Evolutionary conservation across 1,140 invertebrate species (phyloP), one percentile per base, ranked within the genome.

Genomic region (Ceratina calcarata): DNA sequence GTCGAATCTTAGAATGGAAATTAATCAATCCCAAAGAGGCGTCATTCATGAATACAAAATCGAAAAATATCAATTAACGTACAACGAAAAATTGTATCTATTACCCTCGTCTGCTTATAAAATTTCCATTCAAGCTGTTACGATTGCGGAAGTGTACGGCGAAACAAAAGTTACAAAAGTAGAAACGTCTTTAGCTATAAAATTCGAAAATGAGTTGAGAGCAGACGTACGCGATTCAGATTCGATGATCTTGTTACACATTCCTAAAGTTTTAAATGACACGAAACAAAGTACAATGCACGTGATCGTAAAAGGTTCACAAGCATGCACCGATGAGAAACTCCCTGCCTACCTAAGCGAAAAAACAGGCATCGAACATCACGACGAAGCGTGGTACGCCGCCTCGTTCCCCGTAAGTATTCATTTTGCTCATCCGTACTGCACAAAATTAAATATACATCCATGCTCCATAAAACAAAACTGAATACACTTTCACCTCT

Each of bases 191-290:
- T 67, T 27, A 6, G 65, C 61, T 0, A 60, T 84, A 6, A 55
- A 0, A 20, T 90, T 89, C 32, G 68, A 76, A 0, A 55, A 49
- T 0, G 8, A 73, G n/a, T 6, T 79, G 3, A 65, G 62, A 0
- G 8, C 66, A 2, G 16, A 67, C 2, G 13, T 70, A 0, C 12
- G 78, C 10, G 57, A 80, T 6, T 32, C 7, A 0, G 64, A 82
- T 24, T 79, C 79, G 0, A 85, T 55, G 3, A 85, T 90, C 6
- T 27, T 24, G 8, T 69, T 90, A 45, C 57, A 55, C 20, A 86
- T 90, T 58, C 89, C 89, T 1, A 1, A 16, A 22, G 55, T 90
- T 2, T 2, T 79, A 1, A 81, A 90, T 8, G 81, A 85, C 6
- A 82, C 87, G 0, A 72, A 24, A 20, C 22, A 70, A 0, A 88